Base-by-base conservation (phyloP, 2,888 invertebrate genomes). In the Sesamia inferens region DNA sequence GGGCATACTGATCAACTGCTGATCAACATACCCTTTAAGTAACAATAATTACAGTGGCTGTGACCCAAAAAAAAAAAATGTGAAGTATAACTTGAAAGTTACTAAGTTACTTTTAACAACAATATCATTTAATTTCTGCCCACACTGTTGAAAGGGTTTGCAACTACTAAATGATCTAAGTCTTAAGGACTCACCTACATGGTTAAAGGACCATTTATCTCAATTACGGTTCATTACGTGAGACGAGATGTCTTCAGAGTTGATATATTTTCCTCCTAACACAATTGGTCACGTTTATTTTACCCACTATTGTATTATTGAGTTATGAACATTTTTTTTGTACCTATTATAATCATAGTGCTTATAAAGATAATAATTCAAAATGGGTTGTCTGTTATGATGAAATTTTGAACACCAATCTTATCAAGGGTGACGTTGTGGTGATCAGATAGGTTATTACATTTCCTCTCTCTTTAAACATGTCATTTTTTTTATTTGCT, bases 191-290 rank as follows among this genome's bases (percentile, higher is more conserved):
- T 54, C 42, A 82, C 64, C 47, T 55, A 82, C 65, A 68, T 68
- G 59, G 73, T 80, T 79, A 55, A 39, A 63, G 57, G 10, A 5
- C 31, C 74, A 79, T 80, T 79, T 74, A 74, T 83, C 63, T 79
- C 80, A 83, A 80, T 80, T 79, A 83, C 67, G 67, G 64, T 74
- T 83, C 79, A 79, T 83, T 83, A 79, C 67, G 55, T 47, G 51
- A 51, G 58, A 79, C 48, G 65, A 72, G 69, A 65, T 48, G 84
- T 72, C 63, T 58, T 70, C 68, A 70, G 59, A 31, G 39, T 77
- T 72, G 67, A 77, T 81, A 55, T 77, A 78, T 84, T 68, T 68
- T 63, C 48, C 31, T 63, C 39, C 4, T 61, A 65, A 82, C 55
- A 44, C 47, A 72, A 68, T 78, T 64, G 68, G 65, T 48, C 19